Conservation (phyloP, 2,113 vertebrate genomes). For the Gallinago jamesoni region DNA sequence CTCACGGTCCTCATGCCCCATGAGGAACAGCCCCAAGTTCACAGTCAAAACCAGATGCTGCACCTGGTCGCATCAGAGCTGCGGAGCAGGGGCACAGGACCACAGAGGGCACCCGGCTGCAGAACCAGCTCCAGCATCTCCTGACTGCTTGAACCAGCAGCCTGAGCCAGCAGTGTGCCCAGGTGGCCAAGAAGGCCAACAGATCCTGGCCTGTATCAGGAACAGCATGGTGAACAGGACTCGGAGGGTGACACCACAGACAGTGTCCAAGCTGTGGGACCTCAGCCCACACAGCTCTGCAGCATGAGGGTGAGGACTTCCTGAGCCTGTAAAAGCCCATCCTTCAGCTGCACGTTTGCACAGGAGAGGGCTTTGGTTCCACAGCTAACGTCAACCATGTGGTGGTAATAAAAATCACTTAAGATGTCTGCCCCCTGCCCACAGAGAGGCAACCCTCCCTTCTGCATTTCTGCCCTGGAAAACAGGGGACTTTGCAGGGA, state of each 20-base stretch:
- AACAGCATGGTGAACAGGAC: no score
- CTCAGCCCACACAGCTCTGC: not conserved
- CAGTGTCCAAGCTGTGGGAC: not conserved
- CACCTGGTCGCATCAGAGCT: not conserved
- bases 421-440: not conserved
- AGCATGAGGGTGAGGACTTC: not conserved
- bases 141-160: not conserved
- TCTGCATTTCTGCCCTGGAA: not conserved
- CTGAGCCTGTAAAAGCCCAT: not conserved
- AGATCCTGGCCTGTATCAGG: no score
- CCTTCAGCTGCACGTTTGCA: not conserved
- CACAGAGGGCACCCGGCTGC: not conserved
- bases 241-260: no score
- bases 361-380: not conserved
- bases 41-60: not conserved
- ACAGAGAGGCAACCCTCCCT: fast-evolving
- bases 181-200: no score
- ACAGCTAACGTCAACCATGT: not conserved
- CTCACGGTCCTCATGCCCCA: fast-evolving
- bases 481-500: fast-evolving
- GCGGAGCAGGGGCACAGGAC: fast-evolving
- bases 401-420: not conserved
- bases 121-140: not conserved
- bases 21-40: not conserved
- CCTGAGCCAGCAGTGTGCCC: no score